A percentile compares a stretch with the other conserved stretches of the same genome.
Conservation (phyloP, 2,113 vertebrate genomes). For the Oreochromis aureus region DNA sequence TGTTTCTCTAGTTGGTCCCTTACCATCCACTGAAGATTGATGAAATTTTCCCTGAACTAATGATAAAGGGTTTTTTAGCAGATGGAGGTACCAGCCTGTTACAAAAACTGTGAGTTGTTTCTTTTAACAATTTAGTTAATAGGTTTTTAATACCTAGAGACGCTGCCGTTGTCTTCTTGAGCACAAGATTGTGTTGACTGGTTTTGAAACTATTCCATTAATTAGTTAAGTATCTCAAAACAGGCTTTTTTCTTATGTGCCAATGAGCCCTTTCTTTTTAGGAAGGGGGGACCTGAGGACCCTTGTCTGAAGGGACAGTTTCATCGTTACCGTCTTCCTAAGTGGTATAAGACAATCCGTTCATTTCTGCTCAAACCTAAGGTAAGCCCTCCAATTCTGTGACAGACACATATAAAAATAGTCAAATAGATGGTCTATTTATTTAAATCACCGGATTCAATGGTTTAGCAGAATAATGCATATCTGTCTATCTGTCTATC, state of each 20-base stretch:
- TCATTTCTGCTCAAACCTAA: constrained; percentile 75
- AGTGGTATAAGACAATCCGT: constrained; percentile 71
- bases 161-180: not conserved
- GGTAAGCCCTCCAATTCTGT: constrained; percentile 65
- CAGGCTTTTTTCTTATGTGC: not conserved
- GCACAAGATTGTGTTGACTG: no score
- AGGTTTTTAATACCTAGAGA: not conserved
- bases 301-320: constrained; percentile 1
- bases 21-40: constrained; percentile 63
- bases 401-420: not conserved
- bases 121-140: not conserved
- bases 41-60: constrained; percentile 32
- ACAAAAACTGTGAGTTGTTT: constrained; percentile 74
- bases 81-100: constrained; percentile 71
- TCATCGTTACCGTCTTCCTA: constrained; percentile 40
- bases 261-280: constrained; percentile 35
- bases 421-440: not conserved
- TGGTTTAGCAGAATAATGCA: not conserved
- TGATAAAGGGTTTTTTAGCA: constrained; percentile 39
- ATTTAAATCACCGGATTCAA: not conserved
- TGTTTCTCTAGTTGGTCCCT: constrained; percentile 76
- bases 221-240: not conserved
- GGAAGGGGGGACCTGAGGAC: constrained; percentile 73
- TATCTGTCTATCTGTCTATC: not conserved
- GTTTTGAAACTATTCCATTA: not conserved